Evolutionary conservation across 2,888 invertebrate species (phyloP).

Genomic region (Heteropelma amictum): DNA sequence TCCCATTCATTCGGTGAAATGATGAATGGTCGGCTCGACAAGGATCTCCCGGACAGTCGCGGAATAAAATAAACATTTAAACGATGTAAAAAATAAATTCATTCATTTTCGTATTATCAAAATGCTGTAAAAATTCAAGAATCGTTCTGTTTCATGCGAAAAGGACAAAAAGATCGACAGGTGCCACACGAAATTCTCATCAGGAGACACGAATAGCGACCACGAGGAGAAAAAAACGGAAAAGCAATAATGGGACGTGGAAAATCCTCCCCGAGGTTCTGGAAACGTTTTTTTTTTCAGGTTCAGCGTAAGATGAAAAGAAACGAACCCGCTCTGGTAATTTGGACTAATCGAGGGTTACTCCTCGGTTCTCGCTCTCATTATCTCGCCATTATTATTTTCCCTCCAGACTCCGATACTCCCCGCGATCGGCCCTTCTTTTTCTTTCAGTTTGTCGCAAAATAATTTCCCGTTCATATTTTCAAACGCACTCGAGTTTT

Average conservation of each 20-base stretch:
- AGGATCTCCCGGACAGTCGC: no score
- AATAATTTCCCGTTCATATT: no score
- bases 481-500: no score
- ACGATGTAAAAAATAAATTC: no score
- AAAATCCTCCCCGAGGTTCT: constrained; percentile 28
- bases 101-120: no score
- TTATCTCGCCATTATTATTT: background rate
- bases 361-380: constrained; percentile 6
- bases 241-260: constrained; percentile 4
- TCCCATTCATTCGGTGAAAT: constrained; percentile 28
- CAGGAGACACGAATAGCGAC: constrained; percentile 9
- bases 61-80: no score
- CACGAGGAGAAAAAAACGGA: background rate
- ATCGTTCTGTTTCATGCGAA: no score
- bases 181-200: constrained; percentile 25
- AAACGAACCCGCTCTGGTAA: constrained; percentile 18
- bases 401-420: no score
- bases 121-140: no score
- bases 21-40: constrained; percentile 33
- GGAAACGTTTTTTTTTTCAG: constrained; percentile 2
- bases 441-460: no score
- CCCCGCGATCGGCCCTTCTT: background rate
- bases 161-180: no score
- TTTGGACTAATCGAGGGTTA: constrained; percentile 49
- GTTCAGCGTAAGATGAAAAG: constrained; percentile 36